A percentile compares a stretch with the other conserved stretches of the same genome.
Conservation (phyloP, 2,888 invertebrate genomes). For the Melanophora roralis region DNA sequence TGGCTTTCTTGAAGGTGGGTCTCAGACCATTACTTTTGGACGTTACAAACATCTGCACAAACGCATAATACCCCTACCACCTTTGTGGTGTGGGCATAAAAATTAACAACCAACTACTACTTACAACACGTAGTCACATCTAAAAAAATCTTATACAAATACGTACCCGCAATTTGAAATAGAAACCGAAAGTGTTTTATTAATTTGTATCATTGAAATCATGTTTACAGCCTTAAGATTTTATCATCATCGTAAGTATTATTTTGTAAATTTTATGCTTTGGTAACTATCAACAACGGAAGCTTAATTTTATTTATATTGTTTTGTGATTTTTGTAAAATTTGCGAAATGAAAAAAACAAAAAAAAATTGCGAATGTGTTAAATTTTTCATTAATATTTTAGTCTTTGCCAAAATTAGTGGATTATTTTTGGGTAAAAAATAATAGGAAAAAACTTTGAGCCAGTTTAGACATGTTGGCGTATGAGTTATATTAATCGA, state of each 20-base stretch:
- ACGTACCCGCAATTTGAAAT: constrained; percentile 29
- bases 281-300: constrained; percentile 37
- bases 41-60: too few species aligned
- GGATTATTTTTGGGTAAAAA: too few species aligned
- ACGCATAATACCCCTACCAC: too few species aligned
- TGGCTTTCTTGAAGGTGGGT: too few species aligned
- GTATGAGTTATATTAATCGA: too few species aligned
- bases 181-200: constrained; percentile 51
- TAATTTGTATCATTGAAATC: not conserved
- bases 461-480: too few species aligned
- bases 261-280: not conserved
- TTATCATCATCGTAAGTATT: not conserved
- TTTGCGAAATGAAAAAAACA: constrained; percentile 34
- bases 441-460: too few species aligned
- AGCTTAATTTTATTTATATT: constrained; percentile 43
- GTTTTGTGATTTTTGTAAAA: constrained; percentile 12
- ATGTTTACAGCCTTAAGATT: constrained; percentile 47
- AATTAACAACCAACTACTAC: not conserved
- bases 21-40: too few species aligned
- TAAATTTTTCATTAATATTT: too few species aligned
- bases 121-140: constrained; percentile 1
- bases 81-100: too few species aligned
- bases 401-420: too few species aligned
- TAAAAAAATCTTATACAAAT: not conserved
- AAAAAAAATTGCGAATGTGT: too few species aligned